phyloP scores from a whole-genome alignment of 2,797 vertebrate genomes.

The Heterohyrax brucei region DNA sequence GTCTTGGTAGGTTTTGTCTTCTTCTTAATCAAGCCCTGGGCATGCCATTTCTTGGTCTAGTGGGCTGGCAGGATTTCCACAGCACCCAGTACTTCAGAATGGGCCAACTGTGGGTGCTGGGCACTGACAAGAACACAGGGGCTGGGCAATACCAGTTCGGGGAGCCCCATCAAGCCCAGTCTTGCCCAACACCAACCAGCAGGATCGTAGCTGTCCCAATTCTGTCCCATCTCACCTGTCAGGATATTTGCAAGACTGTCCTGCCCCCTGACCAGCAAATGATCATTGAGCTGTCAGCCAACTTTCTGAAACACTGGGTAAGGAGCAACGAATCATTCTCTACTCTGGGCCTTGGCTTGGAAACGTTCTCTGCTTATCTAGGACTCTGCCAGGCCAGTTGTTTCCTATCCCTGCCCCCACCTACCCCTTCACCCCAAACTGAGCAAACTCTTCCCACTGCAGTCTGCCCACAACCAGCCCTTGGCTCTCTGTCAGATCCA shows the following conservation, averaged over 20 bases:
- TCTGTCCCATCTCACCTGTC: slow-evolving; percentile 62
- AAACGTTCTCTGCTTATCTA: slow-evolving; percentile 74
- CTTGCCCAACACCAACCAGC: background rate
- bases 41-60: slow-evolving; percentile 47
- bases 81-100: background rate
- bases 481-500: background rate
- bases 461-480: slow-evolving; percentile 22
- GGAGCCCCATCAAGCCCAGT: slow-evolving; percentile 26
- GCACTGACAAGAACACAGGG: background rate
- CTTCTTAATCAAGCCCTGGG: slow-evolving; percentile 80
- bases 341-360: slow-evolving; percentile 76
- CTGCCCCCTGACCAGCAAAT: slow-evolving; percentile 81
- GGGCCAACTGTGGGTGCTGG: slow-evolving; percentile 19
- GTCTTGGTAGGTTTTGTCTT: slow-evolving; percentile 85
- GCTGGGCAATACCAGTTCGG: background rate
- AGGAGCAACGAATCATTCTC: slow-evolving; percentile 63
- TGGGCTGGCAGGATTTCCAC: background rate
- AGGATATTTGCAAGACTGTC: slow-evolving; percentile 30
- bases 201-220: slow-evolving; percentile 23
- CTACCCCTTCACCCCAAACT: background rate
- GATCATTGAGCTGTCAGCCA: slow-evolving; percentile 83
- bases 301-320: slow-evolving; percentile 39
- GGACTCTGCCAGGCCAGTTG: background rate
- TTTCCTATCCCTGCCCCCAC: background rate
- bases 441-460: background rate